Base-by-base conservation (phyloP, 2,888 invertebrate genomes). In the Seladonia tumulorum region DNA sequence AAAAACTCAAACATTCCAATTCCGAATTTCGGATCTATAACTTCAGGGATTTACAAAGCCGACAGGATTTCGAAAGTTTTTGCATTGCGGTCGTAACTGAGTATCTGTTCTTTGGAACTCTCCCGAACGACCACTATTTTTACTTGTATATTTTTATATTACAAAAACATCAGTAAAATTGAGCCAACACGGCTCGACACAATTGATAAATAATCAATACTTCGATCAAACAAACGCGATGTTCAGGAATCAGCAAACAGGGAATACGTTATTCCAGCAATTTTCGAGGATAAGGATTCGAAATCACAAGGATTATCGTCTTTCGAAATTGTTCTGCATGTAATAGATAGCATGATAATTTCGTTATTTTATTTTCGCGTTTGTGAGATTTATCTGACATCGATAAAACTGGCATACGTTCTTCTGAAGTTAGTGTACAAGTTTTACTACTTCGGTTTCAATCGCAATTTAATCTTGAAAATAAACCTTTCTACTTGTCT, bases 131-230 rank as follows among this genome's bases (percentile, higher is more conserved):
- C 12, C 57, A 57, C 8, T 63, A 29, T 63, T 63, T 63, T 63
- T 63, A 63, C 63, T 18, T 63, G 63, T 63, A 63, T 63, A 18
- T 63, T 63, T 63, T 63, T 63, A 63, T 63, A 29, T 29, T 63
- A 18, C 63, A 63, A 63, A 63, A 63, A 29, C n/a, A 57, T 18
- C 29, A 29, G 29, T 63, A 1, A 35, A 63, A 29, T 35, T 3
- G 7, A 2, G 18, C 2, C 29, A 63, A 63, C 29, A 18, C 18
- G 29, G 63, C 8, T 18, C 63, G 63, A 63, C 18, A 29, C 29
- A 29, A 29, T 63, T 63, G 14, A 14, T 29, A 63, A 63, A 63
- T 8, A 63, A 63, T 63, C 63, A 8, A 29, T 18, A 35, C 18
- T 29, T 18, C 7, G 63, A 18, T 63, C 18, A 63, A 63, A 29